A percentile compares a stretch with the other conserved stretches of the same genome.
Conservation (phyloP, 2,888 invertebrate genomes). For the Phytoseiulus persimilis region DNA sequence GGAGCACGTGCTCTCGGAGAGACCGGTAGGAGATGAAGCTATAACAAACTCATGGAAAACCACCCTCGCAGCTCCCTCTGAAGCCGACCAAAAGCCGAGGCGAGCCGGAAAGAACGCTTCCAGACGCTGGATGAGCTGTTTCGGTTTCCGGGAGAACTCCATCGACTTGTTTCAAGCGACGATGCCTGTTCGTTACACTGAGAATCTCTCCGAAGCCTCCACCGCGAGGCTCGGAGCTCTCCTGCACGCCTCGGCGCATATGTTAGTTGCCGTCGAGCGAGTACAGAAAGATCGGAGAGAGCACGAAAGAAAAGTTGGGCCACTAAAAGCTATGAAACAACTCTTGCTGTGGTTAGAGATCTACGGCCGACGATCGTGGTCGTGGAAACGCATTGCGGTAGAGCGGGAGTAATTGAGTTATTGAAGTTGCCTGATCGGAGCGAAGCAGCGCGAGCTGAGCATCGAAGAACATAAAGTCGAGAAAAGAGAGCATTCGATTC, state of each 20-base stretch:
- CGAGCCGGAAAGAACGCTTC: too few species aligned
- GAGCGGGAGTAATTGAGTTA: neutral
- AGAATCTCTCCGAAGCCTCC: neutral
- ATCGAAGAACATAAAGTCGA: neutral
- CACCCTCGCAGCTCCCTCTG: too few species aligned
- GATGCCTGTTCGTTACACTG: neutral
- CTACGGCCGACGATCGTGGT: neutral
- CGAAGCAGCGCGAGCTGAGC: neutral
- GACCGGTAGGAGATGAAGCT: too few species aligned
- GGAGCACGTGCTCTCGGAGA: too few species aligned
- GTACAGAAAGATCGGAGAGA: neutral
- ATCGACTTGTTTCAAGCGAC: too few species aligned
- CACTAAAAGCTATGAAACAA: slow-evolving; percentile 5
- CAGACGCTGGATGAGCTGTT: too few species aligned
- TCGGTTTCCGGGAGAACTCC: too few species aligned
- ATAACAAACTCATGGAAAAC: too few species aligned
- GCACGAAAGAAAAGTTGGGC: neutral
- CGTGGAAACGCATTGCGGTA: neutral
- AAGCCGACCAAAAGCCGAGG: too few species aligned
- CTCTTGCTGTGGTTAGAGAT: neutral
- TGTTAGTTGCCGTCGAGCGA: neutral
- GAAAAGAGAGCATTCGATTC: neutral
- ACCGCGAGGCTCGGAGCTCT: neutral
- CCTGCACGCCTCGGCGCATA: neutral
- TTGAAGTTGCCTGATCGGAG: neutral